Percentiles rank a stretch among this genome's conserved stretches.
Conservation (phyloP, 2,113 vertebrate genomes). For the Petrocephalus zakoni region DNA sequence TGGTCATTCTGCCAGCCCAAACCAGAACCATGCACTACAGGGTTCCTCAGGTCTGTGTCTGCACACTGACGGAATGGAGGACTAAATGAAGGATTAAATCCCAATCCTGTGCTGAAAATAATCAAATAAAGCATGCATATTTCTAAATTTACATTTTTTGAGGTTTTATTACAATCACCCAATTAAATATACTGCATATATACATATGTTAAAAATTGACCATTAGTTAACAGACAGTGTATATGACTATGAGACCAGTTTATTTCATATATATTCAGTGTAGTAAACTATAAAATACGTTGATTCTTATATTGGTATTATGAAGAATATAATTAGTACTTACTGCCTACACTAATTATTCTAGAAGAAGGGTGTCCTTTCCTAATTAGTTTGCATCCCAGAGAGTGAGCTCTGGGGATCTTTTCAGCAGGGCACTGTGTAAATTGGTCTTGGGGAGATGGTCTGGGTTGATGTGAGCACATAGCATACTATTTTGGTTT, state of each 20-base stretch:
- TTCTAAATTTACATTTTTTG: neutral
- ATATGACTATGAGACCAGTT: neutral
- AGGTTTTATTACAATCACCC: neutral
- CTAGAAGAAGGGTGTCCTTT: neutral
- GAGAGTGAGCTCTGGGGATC: neutral
- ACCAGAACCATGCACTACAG: neutral
- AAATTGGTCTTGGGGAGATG: neutral
- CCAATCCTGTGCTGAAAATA: neutral
- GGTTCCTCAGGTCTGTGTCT: neutral
- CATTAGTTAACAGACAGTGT: neutral
- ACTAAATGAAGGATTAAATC: neutral
- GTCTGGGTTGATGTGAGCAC: neutral
- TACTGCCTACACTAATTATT: neutral
- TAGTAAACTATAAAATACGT: neutral
- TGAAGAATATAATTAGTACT: neutral
- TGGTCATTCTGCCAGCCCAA: neutral
- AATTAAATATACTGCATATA: neutral
- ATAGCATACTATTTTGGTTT: neutral
- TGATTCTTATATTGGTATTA: neutral
- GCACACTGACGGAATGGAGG: neutral
- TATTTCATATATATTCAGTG: neutral
- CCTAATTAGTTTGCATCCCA: neutral
- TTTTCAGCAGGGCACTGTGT: neutral
- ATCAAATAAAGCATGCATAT: neutral
- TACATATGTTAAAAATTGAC: neutral